A percentile compares a stretch with the other conserved stretches of the same genome.
These are phyloP conservation scores for Eilema sororculum DNA, from an alignment of 2,888 invertebrate species.

Conservation along the genomic window DNA sequence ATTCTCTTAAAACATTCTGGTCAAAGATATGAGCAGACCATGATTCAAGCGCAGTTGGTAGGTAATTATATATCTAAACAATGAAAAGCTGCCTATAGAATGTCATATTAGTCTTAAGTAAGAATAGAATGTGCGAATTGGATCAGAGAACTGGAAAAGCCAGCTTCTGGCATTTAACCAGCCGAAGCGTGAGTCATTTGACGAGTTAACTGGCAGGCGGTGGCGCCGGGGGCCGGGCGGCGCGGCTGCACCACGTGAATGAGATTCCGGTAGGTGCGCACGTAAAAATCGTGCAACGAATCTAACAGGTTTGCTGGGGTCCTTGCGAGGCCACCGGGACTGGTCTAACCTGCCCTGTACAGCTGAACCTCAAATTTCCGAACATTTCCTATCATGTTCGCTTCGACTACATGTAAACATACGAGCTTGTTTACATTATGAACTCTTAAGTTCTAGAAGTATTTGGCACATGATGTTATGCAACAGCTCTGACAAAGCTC, in stretches of 20 bases:
- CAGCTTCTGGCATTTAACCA: slow-evolving; percentile 84
- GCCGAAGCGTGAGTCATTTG: slow-evolving; percentile 84
- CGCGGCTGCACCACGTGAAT: slow-evolving; percentile 82
- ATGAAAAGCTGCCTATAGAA: slow-evolving; percentile 52
- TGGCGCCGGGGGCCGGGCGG: slow-evolving; percentile 66
- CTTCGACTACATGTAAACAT: slow-evolving; percentile 68
- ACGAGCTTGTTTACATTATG: slow-evolving; percentile 63
- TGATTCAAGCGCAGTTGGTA: background rate
- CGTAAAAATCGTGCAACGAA: slow-evolving; percentile 88
- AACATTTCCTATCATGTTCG: slow-evolving; percentile 81
- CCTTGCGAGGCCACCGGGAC: slow-evolving; percentile 87
- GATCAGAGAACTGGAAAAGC: slow-evolving; percentile 85
- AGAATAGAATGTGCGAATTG: slow-evolving; percentile 80
- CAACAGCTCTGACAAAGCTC: slow-evolving; percentile 60
- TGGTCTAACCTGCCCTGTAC: slow-evolving; percentile 87
- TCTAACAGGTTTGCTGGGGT: slow-evolving; percentile 87
- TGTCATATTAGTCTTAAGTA: slow-evolving; percentile 58
- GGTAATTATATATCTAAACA: slow-evolving; percentile 37
- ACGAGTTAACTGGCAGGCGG: slow-evolving; percentile 83
- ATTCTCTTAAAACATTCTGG: background rate
- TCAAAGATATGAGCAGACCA: background rate
- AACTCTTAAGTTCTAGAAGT: slow-evolving; percentile 45
- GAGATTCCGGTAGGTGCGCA: slow-evolving; percentile 87
- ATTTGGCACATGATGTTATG: slow-evolving; percentile 52
- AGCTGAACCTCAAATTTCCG: slow-evolving; percentile 84